Evolutionary conservation across 2,113 vertebrate species (phyloP), one percentile per base, ranked within the genome.

Genomic region (Hiodon alosoides): DNA sequence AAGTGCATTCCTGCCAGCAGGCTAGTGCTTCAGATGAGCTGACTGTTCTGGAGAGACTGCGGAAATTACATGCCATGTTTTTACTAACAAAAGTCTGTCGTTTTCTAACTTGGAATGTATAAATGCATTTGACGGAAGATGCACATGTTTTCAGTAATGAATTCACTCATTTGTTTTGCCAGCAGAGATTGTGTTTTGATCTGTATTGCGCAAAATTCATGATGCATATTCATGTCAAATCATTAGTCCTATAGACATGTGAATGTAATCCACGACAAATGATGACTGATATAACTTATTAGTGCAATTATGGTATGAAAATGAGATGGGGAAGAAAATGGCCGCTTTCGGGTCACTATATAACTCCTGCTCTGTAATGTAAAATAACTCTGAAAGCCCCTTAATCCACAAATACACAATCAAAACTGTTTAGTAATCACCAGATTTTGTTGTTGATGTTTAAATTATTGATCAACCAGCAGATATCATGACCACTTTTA

Each of bases 31-130:
- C 9, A 62, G 17, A 64, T 11, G 14, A 64, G 4, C 59, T 6
- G 69, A 13, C 69, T 31, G 55, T n/a, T 47, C 4, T 59, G 54
- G 54, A 54, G 73, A 46, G 54, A 68, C 65, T 67, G 53, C 46
- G 50, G 59, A 70, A 47, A 11, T 69, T 48, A 68, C 10, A 55
- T 10, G 5, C 11, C 48, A n/a, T 66, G 57, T 51, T 72, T 69
- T 47, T 72, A 74, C n/a, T 58, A 69, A 48, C 13, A 57, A 80
- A 62, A 16, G 16, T 46, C 72, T 71, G 67, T 62, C 10, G 66
- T 73, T 74, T 75, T 81, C 62, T 57, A 52, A 79, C 14, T 9
- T 67, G 68, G 47, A 74, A 74, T 65, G 47, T 78, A 72, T 67
- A 50, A n/a, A 67, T 50, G 31, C 59, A 48, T 52, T 47, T 65